Percentiles rank a stretch among this genome's conserved stretches.
phyloP scores from a whole-genome alignment of 2,113 vertebrate species.

The Podocnemis expansa region DNA sequence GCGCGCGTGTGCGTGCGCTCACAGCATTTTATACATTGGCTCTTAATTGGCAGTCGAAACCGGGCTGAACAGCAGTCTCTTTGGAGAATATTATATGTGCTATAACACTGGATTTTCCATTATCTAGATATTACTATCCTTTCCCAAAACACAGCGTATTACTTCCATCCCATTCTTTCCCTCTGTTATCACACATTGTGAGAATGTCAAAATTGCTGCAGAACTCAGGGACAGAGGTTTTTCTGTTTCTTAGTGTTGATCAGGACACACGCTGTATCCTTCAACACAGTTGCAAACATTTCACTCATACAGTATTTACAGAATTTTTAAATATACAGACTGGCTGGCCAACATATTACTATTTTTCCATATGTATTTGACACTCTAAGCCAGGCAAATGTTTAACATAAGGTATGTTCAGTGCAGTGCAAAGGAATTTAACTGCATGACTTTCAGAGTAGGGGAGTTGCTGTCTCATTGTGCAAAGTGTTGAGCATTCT shows the following conservation, averaged over 20 bases:
- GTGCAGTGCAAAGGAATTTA: conserved; percentile 42
- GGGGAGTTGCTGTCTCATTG: neutral
- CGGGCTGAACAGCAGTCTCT: neutral
- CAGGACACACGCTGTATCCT: neutral
- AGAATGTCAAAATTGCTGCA: neutral
- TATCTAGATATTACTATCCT: neutral
- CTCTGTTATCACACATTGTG: neutral
- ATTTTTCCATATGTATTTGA: neutral
- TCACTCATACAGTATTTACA: neutral
- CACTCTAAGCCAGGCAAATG: neutral
- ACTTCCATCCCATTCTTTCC: neutral
- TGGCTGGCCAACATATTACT: neutral
- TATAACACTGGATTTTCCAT: neutral
- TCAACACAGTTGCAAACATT: neutral
- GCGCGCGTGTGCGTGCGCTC: neutral
- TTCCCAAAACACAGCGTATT: neutral
- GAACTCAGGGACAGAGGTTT: neutral
- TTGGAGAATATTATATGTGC: neutral
- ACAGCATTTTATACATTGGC: neutral
- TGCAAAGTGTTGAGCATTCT: neutral
- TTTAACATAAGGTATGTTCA: neutral
- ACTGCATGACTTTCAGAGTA: neutral
- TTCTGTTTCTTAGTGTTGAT: neutral
- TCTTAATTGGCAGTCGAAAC: neutral
- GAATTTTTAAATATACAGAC: neutral